Evolutionary conservation across 1,140 invertebrate species (phyloP), one percentile per base, ranked within the genome.

Genomic region (Cherax quadricarinatus): DNA sequence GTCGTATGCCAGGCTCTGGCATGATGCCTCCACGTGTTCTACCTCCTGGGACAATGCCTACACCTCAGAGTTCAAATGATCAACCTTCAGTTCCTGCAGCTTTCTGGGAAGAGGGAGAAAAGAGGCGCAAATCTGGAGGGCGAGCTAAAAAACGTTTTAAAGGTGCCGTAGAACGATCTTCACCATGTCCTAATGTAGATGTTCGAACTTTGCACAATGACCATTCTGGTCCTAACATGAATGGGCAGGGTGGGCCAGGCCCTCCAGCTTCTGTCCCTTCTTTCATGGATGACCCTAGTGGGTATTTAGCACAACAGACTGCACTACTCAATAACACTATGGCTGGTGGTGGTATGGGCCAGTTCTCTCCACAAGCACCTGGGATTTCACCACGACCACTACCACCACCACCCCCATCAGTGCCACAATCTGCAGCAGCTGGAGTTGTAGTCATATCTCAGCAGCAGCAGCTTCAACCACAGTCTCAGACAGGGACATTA

Each of bases 271-370:
- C 91, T 49, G 94, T 93, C 93, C 97, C 97, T 2, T 97, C 97
- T 66, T 98, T 98, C 94, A 96, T 98, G 95, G 98, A 98, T 93
- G 98, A 98, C 95, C 97, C 98, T 0, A 98, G 97, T 94, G 98
- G 97, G 6, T 98, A 98, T 95, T 95, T 98, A 87, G 97, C 97
- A 7, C 97, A 98, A 94, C 98, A 98, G 94, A 98, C 97, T 2
- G 97, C 97, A 51, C 94, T 98, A 89, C 94, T 98, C 51, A 98
- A 98, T 93, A 98, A 96, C 94, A 97, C 97, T 14, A 98, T 98
- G 95, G 97, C 97, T 41, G 96, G 97, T 93, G 93, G 92, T 30
- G 89, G 91, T 14, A 88, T 93, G 84, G 92, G 92, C 24, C 92
- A 93, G 89, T 94, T 93, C 51, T 93, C 93, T 30, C 93, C 93